Evolutionary conservation across 2,888 invertebrate species (phyloP), one percentile per base, ranked within the genome.

Genomic region (Calliphora vomitoria): DNA sequence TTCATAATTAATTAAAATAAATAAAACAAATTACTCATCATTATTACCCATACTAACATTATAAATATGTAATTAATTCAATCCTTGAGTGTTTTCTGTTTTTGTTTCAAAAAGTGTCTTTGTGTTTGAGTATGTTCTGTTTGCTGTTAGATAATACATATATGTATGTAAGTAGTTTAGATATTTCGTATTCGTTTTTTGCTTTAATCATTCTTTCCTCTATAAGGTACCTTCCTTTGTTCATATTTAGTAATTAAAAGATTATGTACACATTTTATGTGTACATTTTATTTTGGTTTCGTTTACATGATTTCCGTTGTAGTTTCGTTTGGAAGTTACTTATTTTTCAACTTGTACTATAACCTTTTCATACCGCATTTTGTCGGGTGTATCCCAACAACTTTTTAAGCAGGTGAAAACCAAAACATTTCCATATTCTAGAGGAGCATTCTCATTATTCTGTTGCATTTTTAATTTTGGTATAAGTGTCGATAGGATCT

Each of bases 361-460:
- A 18, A 97, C 95, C 84, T 95, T 95, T 94, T 98, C 98, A 88
- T 95, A 95, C 81, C 96, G 95, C 89, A 95, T 94, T 58, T 94
- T 95, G 90, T 96, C 96, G 4, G 95, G 95, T 0, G 95, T 94
- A 78, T 95, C 95, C 98, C 98, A 98, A 93, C 98, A 98, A 92
- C 97, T 98, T 90, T 95, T 95, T 55, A 95, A 94, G 92, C 98
- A 98, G 1, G 98, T 97, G 92, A 96, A 98, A 18, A 98, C 94
- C 15, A 98, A 94, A 3, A 98, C 96, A n/a, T 97, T 98, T 10
- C 98, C 97, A 93, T 97, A 98, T 93, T 98, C 98, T 58, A 97
- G 93, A 15, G 95, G 94, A 25, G 94, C 93, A 3, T 93, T 91
- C 86, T 95, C 95, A 86, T 95, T 95, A 47, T 93, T 94, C 13